Base-by-base conservation (phyloP, 2,888 invertebrate genomes). In the Callimorpha dominula region DNA sequence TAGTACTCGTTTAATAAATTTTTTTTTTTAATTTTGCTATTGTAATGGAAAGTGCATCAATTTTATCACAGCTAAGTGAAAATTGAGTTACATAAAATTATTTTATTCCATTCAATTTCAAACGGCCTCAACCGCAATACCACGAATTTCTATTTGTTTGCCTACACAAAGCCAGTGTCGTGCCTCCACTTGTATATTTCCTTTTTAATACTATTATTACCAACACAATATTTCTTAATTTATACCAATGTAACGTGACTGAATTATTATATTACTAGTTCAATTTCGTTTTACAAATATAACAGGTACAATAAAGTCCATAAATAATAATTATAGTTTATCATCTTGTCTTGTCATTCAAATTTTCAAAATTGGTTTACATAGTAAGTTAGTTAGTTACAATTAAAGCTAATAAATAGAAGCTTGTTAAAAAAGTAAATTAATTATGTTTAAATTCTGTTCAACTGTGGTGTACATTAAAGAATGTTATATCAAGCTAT, bases 21-120 rank as follows among this genome's bases (percentile, higher is more conserved):
- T 9, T 5, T 9, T 8, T 40, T 50, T 50, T 43, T 64, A 8
- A 65, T 65, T 40, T 65, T 65, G 9, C 40, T 20, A 49, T 77
- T 73, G 72, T 65, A 76, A 81, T 75, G 72, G 81, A 79, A 83
- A 83, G 76, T 81, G 76, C 77, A 79, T 79, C 78, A 67, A 81
- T 78, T 88, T 31, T 57, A 57, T 57, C 88, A 89, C 86, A 89
- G 87, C 77, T 68, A 84, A 60, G 92, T 83, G 93, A 93, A 93
- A 93, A 92, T 87, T 74, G 71, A 72, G 77, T 92, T 92, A 88
- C 88, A 87, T 88, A 90, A 92, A 85, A 73, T 83, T 84, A 81
- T 82, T 81, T 74, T 83, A 84, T 89, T 86, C 77, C 80, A 80
- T 82, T 84, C 78, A 77, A 82, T 84, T 84, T 76, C 73, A 80